A percentile compares a stretch with the other conserved stretches of the same genome.
Conservation (phyloP, 2,797 vertebrate genomes). For the Oreochromis mossambicus region DNA sequence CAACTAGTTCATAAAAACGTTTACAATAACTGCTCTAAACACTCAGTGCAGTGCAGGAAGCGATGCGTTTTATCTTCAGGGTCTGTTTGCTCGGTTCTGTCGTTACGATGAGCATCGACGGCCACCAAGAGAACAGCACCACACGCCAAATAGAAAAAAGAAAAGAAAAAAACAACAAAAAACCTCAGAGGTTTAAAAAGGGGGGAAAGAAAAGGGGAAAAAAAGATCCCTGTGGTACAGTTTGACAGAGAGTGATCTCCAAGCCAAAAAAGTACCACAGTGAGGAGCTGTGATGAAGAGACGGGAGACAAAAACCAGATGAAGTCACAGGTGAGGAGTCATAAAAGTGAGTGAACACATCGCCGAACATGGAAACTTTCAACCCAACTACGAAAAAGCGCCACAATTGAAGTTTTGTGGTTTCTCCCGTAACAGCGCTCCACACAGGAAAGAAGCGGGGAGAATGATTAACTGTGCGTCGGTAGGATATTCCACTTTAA, state of each 20-base stretch:
- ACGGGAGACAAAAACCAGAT: conserved; percentile 51
- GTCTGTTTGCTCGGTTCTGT: conserved; percentile 28
- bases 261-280: conserved; percentile 15
- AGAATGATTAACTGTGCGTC: conserved; percentile 53
- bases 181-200: neutral
- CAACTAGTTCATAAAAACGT: conserved; percentile 17
- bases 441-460: conserved; percentile 26
- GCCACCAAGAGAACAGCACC: neutral
- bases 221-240: neutral
- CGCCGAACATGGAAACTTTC: conserved; percentile 58
- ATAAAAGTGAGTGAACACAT: conserved; percentile 56
- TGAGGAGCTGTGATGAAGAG: conserved; percentile 31
- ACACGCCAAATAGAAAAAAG: conserved; percentile 4
- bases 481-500: conserved; percentile 40
- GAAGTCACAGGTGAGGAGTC: conserved; percentile 38
- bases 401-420: conserved; percentile 56
- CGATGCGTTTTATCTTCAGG: conserved; percentile 10
- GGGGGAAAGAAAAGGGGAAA: accelerated
- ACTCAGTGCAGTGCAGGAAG: conserved; percentile 10
- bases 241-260: conserved; percentile 6
- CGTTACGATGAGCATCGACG: neutral
- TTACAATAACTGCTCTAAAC: neutral
- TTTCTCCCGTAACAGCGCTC: conserved; percentile 3
- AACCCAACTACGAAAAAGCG: conserved; percentile 28
- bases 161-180: neutral